A percentile compares a stretch with the other conserved stretches of the same genome.
phyloP scores from a whole-genome alignment of 1,140 invertebrate genomes.

The Halyomorpha halys region DNA sequence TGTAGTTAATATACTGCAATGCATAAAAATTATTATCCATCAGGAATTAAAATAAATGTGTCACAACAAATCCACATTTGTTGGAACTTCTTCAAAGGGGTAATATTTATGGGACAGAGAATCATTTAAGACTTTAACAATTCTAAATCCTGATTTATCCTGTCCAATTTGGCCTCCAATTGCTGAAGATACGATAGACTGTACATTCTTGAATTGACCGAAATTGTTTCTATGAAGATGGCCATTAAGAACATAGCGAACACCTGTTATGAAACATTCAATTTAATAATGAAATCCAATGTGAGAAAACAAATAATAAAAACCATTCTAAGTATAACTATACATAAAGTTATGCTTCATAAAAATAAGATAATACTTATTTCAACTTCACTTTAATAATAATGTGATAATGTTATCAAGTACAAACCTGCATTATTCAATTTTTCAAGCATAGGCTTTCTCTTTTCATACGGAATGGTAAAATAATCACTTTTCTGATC shows the following conservation, averaged over 20 bases:
- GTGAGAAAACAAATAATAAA: no score
- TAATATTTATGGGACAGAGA: constrained; percentile 19
- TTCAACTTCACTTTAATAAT: no score
- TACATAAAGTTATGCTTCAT: no score
- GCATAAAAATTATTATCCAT: no score
- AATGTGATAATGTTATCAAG: no score
- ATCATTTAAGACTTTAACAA: constrained; percentile 34
- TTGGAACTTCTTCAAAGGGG: constrained; percentile 11
- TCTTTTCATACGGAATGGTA: constrained; percentile 36
- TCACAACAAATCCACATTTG: background rate
- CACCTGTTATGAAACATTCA: constrained; percentile 35
- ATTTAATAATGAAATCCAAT: background rate
- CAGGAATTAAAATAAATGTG: no score
- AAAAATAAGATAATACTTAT: no score
- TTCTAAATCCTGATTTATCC: constrained; percentile 39
- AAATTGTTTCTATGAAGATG: constrained; percentile 47
- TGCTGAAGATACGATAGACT: constrained; percentile 44
- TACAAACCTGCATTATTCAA: constrained; percentile 36
- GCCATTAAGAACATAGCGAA: constrained; percentile 45
- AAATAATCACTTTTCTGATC: constrained; percentile 39
- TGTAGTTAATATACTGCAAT: no score
- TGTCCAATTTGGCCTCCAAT: constrained; percentile 41
- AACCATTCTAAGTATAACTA: no score
- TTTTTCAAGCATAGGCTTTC: constrained; percentile 38
- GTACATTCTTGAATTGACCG: constrained; percentile 39